A percentile compares a stretch with the other conserved stretches of the same genome.
Conservation (phyloP, 2,113 vertebrate species). For the Melozone crissalis region DNA sequence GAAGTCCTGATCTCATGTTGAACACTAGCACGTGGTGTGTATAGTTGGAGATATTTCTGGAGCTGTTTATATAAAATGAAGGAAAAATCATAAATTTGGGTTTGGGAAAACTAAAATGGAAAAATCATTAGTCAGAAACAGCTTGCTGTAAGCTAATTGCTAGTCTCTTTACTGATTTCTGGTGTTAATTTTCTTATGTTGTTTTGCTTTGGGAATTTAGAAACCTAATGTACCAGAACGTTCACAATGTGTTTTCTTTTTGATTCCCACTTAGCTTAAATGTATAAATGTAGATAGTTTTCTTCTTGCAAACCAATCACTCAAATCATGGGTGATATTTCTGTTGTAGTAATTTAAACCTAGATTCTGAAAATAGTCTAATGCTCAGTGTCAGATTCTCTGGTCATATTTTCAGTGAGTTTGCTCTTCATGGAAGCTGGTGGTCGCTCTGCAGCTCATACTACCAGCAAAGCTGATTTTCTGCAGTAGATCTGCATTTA, state of each 20-base stretch:
- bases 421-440: neutral
- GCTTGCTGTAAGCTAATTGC: constrained; percentile 49
- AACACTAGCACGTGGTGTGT: neutral
- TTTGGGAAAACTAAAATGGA: neutral
- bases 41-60: constrained; percentile 6
- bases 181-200: constrained; percentile 29
- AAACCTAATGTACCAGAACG: constrained; percentile 38
- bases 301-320: neutral
- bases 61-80: neutral
- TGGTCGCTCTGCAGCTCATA: neutral
- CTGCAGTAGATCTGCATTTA: neutral
- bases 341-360: neutral
- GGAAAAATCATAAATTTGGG: neutral
- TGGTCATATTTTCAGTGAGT: neutral
- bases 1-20: neutral
- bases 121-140: constrained; percentile 40
- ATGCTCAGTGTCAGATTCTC: neutral
- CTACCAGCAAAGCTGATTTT: neutral
- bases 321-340: neutral
- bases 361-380: neutral
- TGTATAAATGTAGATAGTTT: neutral
- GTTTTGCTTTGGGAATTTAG: constrained; percentile 45
- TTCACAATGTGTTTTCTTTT: constrained; percentile 32
- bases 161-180: constrained; percentile 28
- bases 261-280: neutral